Evolutionary conservation across 2,888 invertebrate genomes (phyloP).

Genomic region (Agrotis segetum): DNA sequence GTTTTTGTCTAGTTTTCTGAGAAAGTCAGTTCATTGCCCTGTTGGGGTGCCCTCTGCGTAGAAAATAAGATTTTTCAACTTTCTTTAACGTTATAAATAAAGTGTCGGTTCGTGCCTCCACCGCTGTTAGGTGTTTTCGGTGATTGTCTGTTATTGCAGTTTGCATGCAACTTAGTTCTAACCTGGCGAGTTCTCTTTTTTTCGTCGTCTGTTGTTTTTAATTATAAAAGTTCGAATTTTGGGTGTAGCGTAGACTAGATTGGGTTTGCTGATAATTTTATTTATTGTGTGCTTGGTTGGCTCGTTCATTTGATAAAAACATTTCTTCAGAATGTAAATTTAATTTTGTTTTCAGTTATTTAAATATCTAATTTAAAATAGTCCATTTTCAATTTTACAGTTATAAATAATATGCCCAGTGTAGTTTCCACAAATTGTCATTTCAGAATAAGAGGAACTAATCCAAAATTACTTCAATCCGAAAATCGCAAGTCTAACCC

Average conservation of each 20-base stretch:
- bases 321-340: neutral
- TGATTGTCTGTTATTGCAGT: constrained; percentile 66
- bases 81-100: constrained; percentile 57
- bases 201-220: constrained; percentile 57
- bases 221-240: constrained; percentile 49
- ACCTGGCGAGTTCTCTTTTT: constrained; percentile 53
- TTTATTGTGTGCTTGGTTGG: neutral
- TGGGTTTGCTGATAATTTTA: constrained; percentile 16
- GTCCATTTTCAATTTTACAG: neutral
- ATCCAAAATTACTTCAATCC: neutral
- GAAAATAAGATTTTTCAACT: constrained; percentile 76
- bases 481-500: constrained; percentile 13
- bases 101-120: constrained; percentile 48
- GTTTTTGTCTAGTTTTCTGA: constrained; percentile 81
- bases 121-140: constrained; percentile 59
- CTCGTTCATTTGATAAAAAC: constrained; percentile 1
- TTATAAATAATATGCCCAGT: neutral
- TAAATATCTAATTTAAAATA: neutral
- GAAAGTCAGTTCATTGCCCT: constrained; percentile 80
- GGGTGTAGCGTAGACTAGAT: constrained; percentile 26
- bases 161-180: constrained; percentile 58
- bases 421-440: neutral
- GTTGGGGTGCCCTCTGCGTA: constrained; percentile 77
- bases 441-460: neutral
- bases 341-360: neutral